Percentiles rank a stretch among this genome's conserved stretches.
Evolutionary conservation across 2,113 vertebrate genomes (phyloP).

Genomic region (Dipodomys spectabilis): DNA sequence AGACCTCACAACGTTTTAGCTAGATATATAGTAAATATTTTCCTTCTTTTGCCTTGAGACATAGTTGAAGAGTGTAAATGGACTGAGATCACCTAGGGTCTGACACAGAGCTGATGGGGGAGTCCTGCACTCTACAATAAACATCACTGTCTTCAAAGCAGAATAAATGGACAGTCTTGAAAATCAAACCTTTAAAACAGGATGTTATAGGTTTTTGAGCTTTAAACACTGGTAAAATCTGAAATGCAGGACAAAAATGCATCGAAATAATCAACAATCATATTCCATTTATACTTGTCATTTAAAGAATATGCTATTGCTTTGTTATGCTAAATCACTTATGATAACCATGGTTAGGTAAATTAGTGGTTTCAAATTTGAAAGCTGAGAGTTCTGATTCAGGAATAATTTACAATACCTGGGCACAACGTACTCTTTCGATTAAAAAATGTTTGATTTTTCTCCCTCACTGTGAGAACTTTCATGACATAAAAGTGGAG

Average conservation of each 20-base stretch:
- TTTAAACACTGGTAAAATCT: background rate
- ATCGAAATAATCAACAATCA: background rate
- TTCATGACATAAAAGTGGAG: background rate
- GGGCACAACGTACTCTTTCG: background rate
- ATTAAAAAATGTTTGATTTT: background rate
- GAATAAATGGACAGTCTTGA: background rate
- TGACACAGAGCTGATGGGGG: background rate
- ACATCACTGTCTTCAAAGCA: background rate
- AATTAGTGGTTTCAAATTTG: background rate
- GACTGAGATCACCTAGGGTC: background rate
- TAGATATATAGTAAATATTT: conserved; percentile 21
- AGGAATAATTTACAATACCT: background rate
- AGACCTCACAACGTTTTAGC: conserved; percentile 21
- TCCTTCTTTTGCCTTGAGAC: background rate
- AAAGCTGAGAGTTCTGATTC: background rate
- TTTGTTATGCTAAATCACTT: background rate
- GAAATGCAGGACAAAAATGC: background rate
- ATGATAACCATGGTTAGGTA: background rate
- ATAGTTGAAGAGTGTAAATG: conserved; percentile 37
- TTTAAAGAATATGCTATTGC: background rate
- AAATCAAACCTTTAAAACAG: conserved; percentile 10
- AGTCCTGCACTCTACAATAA: conserved; percentile 21
- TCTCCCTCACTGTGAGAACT: background rate
- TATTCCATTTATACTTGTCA: background rate
- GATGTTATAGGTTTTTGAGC: background rate